These are phyloP conservation scores for Musca domestica DNA, from an alignment of 1,140 invertebrate species.

Conservation along the genomic window DNA sequence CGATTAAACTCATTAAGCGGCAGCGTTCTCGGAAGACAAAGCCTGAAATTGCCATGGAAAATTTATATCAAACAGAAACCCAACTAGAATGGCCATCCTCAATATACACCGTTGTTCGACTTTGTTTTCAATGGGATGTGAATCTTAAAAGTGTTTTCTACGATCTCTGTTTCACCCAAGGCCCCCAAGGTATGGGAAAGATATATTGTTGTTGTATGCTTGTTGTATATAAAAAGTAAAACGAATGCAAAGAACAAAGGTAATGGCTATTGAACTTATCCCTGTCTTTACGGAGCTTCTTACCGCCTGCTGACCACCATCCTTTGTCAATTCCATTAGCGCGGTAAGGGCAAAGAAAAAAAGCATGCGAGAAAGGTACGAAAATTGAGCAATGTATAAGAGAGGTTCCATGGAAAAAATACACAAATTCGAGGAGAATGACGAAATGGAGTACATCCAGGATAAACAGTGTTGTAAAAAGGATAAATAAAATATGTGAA, in stretches of 20 bases:
- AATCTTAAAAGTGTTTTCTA: too few species aligned
- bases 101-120: too few species aligned
- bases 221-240: neutral
- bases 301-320: neutral
- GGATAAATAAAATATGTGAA: too few species aligned
- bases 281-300: neutral
- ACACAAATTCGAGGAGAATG: neutral
- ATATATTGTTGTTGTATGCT: too few species aligned
- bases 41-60: neutral
- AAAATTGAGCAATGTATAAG: neutral
- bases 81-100: neutral
- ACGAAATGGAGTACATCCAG: too few species aligned
- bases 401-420: neutral
- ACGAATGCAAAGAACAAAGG: neutral
- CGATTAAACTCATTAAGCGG: constrained; percentile 8
- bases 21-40: neutral
- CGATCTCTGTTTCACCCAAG: neutral
- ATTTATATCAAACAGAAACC: neutral
- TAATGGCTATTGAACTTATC: constrained; percentile 12
- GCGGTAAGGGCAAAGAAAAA: too few species aligned
- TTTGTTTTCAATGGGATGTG: too few species aligned
- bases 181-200: neutral
- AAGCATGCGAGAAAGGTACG: neutral
- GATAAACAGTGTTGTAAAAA: too few species aligned
- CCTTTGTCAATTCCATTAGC: too few species aligned